A percentile compares a stretch with the other conserved stretches of the same genome.
These are phyloP conservation scores for Hirundo rustica DNA, from an alignment of 2,797 vertebrate species.

Conservation along the genomic window DNA sequence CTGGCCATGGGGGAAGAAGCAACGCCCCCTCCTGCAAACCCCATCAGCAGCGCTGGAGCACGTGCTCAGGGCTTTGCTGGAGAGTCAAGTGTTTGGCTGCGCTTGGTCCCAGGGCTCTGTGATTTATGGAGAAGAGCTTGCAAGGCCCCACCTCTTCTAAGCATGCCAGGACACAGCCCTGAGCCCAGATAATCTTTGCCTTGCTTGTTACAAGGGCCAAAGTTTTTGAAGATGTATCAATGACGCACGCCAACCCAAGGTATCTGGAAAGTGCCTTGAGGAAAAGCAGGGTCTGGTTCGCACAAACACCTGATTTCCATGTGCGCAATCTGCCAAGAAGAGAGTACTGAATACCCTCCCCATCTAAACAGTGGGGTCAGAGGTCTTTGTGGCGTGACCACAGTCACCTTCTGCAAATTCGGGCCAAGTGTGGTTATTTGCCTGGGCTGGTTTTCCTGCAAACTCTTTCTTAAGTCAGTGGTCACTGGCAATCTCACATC, in stretches of 20 bases:
- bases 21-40: not conserved
- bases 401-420: not conserved
- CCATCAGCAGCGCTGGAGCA: not conserved
- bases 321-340: not conserved
- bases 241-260: not conserved
- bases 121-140: not conserved
- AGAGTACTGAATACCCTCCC: not conserved
- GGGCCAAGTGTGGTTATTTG: not conserved
- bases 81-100: not conserved
- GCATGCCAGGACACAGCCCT: not conserved
- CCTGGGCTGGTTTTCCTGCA: not conserved
- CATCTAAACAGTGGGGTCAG: not conserved
- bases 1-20: not conserved
- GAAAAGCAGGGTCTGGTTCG: conserved; percentile 10
- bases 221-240: not conserved
- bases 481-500: not conserved
- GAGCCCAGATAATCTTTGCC: not conserved
- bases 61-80: not conserved
- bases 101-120: not conserved
- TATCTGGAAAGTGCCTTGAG: not conserved
- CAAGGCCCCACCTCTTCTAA: not conserved
- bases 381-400: not conserved
- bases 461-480: not conserved
- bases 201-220: not conserved
- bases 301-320: not conserved